phyloP scores from a whole-genome alignment of 1,140 invertebrate genomes.

The Pachyrhynchus sulphureomaculatus region DNA sequence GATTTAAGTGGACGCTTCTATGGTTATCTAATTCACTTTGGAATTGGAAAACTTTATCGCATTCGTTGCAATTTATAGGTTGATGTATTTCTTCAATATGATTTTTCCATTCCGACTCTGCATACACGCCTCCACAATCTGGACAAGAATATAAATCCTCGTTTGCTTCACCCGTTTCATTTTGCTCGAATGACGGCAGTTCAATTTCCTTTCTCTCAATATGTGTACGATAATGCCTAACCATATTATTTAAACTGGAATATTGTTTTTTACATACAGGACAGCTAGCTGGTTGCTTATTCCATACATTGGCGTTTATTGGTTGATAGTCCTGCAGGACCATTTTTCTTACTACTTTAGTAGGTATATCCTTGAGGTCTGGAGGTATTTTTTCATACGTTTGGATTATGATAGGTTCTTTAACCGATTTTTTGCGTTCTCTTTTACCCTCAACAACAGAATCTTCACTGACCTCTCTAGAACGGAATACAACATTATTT shows the following conservation, averaged over 20 bases:
- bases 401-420: constrained; percentile 17
- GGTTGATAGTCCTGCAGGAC: not conserved
- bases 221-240: constrained; percentile 58
- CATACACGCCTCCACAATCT: constrained; percentile 58
- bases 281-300: constrained; percentile 39
- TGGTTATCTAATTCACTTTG: constrained; percentile 63
- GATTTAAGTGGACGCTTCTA: constrained; percentile 64
- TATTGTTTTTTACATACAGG: constrained; percentile 57
- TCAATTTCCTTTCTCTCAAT: constrained; percentile 30
- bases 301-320: not conserved
- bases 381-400: constrained; percentile 13
- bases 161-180: constrained; percentile 48
- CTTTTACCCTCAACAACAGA: constrained; percentile 25
- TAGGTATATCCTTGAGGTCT: constrained; percentile 5
- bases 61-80: constrained; percentile 62
- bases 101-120: constrained; percentile 57
- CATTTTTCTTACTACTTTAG: constrained; percentile 12
- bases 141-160: constrained; percentile 59
- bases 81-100: constrained; percentile 56
- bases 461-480: constrained; percentile 13
- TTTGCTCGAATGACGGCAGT: constrained; percentile 1
- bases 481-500: not conserved
- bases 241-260: constrained; percentile 56
- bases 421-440: constrained; percentile 24
- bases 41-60: constrained; percentile 61